Percentiles rank a stretch among this genome's conserved stretches.
These are phyloP conservation scores for Cistogaster globosa DNA, from an alignment of 2,888 invertebrate species.

Conservation along the genomic window DNA sequence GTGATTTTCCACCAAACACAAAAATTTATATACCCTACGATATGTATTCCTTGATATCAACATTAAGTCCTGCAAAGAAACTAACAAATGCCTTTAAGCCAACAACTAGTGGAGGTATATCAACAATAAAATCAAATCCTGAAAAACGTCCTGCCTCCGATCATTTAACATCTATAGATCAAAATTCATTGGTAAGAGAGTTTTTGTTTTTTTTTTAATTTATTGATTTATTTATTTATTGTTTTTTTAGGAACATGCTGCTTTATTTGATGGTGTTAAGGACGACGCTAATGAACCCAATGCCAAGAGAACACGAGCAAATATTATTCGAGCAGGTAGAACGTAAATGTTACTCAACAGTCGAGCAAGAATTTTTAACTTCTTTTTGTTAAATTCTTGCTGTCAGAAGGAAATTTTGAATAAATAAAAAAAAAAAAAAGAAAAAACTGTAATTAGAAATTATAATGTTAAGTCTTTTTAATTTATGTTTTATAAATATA, in stretches of 20 bases:
- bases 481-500: conserved; percentile 9
- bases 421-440: conserved; percentile 5
- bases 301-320: conserved; percentile 77
- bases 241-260: conserved; percentile 61
- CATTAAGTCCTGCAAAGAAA: conserved; percentile 72
- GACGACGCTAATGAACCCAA: conserved; percentile 77
- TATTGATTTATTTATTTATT: not conserved
- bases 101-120: conserved; percentile 63
- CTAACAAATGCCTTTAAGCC: conserved; percentile 56
- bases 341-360: conserved; percentile 60
- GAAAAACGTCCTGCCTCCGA: conserved; percentile 73
- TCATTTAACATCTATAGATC: conserved; percentile 73
- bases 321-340: conserved; percentile 73
- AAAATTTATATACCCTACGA: conserved; percentile 92
- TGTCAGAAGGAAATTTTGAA: conserved; percentile 18
- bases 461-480: conserved; percentile 35
- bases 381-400: no score
- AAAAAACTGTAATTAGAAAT: conserved; percentile 38
- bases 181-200: conserved; percentile 72
- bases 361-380: no score
- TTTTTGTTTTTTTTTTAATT: not conserved
- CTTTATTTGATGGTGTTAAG: conserved; percentile 71
- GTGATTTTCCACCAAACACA: conserved; percentile 88
- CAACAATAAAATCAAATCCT: conserved; percentile 62
- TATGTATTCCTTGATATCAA: conserved; percentile 76